Conservation (phyloP, 2,797 vertebrate species). For the Morus bassanus region DNA sequence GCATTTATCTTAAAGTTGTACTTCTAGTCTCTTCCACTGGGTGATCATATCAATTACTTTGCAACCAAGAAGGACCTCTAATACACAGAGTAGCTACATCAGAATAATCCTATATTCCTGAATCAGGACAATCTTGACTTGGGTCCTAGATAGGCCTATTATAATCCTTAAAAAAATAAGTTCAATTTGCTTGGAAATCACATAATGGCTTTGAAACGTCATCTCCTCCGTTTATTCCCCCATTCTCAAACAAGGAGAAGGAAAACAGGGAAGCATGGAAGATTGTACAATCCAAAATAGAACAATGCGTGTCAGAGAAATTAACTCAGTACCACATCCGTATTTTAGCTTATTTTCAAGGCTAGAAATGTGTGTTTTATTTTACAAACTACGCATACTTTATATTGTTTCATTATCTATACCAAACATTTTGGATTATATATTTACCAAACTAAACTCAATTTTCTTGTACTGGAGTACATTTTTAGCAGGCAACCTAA, state of each 20-base stretch:
- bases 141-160: fast-evolving
- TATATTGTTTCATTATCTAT: not conserved
- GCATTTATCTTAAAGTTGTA: not conserved
- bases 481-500: not conserved
- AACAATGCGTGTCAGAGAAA: not conserved
- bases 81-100: not conserved
- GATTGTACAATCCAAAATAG: not conserved
- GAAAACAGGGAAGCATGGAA: not conserved
- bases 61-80: not conserved
- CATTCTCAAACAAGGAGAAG: not conserved
- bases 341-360: not conserved
- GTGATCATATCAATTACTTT: not conserved
- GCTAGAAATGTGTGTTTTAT: not conserved
- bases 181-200: not conserved
- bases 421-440: not conserved
- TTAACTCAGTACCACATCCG: not conserved
- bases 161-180: not conserved
- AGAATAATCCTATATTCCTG: not conserved
- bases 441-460: not conserved
- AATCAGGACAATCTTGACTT: not conserved
- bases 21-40: not conserved
- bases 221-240: not conserved
- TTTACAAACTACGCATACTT: not conserved
- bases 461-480: not conserved
- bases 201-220: fast-evolving